Evolutionary conservation across 2,888 invertebrate genomes (phyloP).

Genomic region (Troides helena): DNA sequence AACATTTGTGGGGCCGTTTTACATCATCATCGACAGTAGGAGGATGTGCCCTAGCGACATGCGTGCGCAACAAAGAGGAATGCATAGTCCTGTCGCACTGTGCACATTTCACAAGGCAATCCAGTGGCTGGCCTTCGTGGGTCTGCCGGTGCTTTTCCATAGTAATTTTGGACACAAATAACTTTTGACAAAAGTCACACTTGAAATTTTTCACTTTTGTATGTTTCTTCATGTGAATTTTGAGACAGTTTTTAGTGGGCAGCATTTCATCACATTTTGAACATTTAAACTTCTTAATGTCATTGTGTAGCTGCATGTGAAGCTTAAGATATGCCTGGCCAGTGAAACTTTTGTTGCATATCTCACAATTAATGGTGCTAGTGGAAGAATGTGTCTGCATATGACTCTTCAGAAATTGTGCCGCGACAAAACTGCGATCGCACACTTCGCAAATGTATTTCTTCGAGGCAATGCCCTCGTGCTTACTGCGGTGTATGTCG

Average conservation of each 20-base stretch:
- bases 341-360: conserved; percentile 69
- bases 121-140: conserved; percentile 71
- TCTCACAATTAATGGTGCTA: conserved; percentile 72
- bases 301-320: conserved; percentile 74
- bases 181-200: conserved; percentile 69
- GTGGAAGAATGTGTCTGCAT: conserved; percentile 72
- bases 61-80: conserved; percentile 65
- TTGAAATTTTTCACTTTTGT: conserved; percentile 76
- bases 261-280: conserved; percentile 74
- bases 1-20: conserved; percentile 70
- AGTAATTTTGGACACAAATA: conserved; percentile 73
- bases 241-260: conserved; percentile 72
- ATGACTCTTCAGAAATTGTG: conserved; percentile 73
- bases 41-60: conserved; percentile 64
- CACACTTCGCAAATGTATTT: conserved; percentile 72
- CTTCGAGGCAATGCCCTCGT: conserved; percentile 66
- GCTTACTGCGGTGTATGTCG: conserved; percentile 73
- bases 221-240: conserved; percentile 75
- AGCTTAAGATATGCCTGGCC: conserved; percentile 73
- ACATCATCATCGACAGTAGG: conserved; percentile 63
- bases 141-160: conserved; percentile 73
- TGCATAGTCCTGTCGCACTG: conserved; percentile 74
- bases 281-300: conserved; percentile 74
- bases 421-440: conserved; percentile 71
- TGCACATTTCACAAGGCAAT: conserved; percentile 71